These are phyloP conservation scores for Myrmecobius fasciatus DNA, from an alignment of 2,113 vertebrate genomes.

Conservation along the genomic window DNA sequence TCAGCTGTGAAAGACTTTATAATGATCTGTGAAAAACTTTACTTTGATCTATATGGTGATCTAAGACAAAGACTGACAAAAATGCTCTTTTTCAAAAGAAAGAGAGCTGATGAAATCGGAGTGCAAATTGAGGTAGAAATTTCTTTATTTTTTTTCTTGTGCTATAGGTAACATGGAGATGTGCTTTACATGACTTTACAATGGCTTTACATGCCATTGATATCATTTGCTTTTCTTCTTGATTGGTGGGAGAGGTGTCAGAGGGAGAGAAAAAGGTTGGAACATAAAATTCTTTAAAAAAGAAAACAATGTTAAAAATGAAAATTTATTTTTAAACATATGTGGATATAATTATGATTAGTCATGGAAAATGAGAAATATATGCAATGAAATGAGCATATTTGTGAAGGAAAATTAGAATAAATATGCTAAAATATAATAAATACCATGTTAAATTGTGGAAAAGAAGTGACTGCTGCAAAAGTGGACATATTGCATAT, in stretches of 20 bases:
- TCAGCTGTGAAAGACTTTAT: no score
- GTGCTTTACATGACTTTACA: neutral
- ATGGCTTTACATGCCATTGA: neutral
- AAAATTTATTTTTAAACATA: neutral
- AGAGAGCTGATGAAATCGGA: no score
- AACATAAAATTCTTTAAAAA: neutral
- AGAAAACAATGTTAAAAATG: neutral
- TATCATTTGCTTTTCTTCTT: neutral
- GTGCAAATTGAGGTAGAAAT: neutral
- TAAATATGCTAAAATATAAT: neutral
- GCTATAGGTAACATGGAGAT: neutral
- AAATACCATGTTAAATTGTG: neutral
- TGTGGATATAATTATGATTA: neutral
- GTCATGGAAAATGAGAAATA: neutral
- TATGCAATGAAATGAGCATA: neutral
- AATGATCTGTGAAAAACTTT: no score
- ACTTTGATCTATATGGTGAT: no score
- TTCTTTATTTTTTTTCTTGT: neutral
- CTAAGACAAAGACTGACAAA: no score
- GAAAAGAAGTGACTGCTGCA: neutral
- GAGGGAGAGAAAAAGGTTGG: neutral
- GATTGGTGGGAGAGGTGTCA: neutral
- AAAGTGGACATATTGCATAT: neutral
- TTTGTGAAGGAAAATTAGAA: neutral
- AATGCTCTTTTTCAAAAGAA: no score